Percentiles rank a stretch among this genome's conserved stretches.
Conservation (phyloP, 2,888 invertebrate species). For the Dolomedes plantarius region DNA sequence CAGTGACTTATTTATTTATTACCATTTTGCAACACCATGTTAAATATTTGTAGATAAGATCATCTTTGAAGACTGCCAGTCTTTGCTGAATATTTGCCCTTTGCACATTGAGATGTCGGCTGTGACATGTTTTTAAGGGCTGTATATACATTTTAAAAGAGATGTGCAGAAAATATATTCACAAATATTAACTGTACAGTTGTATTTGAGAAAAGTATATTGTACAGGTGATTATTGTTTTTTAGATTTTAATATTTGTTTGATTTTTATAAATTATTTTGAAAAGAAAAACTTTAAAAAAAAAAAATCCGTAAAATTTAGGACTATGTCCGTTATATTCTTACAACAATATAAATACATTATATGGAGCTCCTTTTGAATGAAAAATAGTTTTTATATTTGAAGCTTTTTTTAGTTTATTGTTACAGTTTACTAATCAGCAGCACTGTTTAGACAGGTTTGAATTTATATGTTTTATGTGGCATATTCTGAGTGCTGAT, state of each 20-base stretch:
- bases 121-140: background rate
- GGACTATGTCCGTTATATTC: background rate
- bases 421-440: no score
- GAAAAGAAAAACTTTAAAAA: background rate
- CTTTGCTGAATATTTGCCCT: slow-evolving; percentile 1
- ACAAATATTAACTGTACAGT: slow-evolving; percentile 9
- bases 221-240: slow-evolving; percentile 21
- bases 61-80: slow-evolving; percentile 5
- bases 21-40: background rate
- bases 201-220: slow-evolving; percentile 20
- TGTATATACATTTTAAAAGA: slow-evolving; percentile 21
- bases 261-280: background rate
- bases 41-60: slow-evolving; percentile 19
- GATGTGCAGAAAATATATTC: background rate
- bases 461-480: no score
- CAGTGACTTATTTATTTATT: slow-evolving; percentile 18
- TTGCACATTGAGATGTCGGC: slow-evolving; percentile 11
- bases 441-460: no score
- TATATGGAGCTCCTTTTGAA: background rate
- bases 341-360: background rate
- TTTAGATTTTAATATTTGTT: background rate
- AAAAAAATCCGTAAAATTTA: background rate
- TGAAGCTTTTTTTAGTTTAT: no score
- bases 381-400: background rate
- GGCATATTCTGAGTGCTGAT: no score